Conservation (phyloP, 2,797 vertebrate genomes). For the Gymnocypris eckloni region DNA sequence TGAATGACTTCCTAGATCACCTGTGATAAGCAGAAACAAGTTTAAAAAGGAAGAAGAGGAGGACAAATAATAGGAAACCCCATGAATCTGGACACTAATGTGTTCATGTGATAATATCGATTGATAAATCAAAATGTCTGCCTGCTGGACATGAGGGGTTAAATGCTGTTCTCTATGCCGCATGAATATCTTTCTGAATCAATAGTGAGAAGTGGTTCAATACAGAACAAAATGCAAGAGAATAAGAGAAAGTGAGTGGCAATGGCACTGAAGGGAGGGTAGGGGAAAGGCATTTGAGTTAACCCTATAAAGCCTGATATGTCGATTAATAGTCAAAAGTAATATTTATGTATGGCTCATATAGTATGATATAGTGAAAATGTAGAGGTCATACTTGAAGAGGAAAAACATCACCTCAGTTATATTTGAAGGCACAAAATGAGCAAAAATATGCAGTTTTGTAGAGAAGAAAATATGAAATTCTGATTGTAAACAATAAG, state of each 20-base stretch:
- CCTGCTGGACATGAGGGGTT: constrained; percentile 44
- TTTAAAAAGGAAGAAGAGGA: constrained; percentile 50
- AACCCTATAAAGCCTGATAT: not conserved
- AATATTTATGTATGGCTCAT: not conserved
- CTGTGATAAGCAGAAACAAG: constrained; percentile 39
- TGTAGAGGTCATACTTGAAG: not conserved
- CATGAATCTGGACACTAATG: constrained; percentile 52
- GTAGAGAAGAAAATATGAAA: not conserved
- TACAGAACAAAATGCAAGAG: constrained; percentile 40
- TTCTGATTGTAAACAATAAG: not conserved
- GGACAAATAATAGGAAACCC: constrained; percentile 56
- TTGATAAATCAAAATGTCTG: constrained; percentile 65
- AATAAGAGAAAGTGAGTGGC: constrained; percentile 44
- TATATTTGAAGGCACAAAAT: not conserved
- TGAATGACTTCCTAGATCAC: constrained; percentile 44
- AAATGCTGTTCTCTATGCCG: constrained; percentile 53
- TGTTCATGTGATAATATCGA: constrained; percentile 61
- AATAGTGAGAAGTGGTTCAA: constrained; percentile 60
- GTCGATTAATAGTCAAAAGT: not conserved
- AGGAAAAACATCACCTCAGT: not conserved
- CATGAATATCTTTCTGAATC: constrained; percentile 56
- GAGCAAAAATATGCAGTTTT: not conserved
- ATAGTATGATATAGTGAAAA: not conserved
- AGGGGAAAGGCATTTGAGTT: not conserved
- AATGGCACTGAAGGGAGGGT: constrained; percentile 3